Conservation (phyloP, 2,888 invertebrate species). For the Bellardia bayeri region DNA sequence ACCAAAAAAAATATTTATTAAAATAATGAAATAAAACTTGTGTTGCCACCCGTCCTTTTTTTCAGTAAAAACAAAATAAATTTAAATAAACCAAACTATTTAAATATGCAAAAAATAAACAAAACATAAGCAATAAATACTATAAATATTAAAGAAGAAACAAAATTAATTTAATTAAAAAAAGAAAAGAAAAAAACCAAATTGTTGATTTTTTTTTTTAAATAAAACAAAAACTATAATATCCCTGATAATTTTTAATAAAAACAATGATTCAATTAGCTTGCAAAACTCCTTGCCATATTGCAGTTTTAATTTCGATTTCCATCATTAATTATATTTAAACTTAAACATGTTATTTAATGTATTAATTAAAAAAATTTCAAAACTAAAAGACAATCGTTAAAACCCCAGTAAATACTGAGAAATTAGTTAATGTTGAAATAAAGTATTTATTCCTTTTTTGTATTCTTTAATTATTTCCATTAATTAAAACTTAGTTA, state of each 20-base stretch:
- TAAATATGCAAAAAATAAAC: slow-evolving; percentile 16
- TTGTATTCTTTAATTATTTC: not conserved
- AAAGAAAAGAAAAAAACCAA: not conserved
- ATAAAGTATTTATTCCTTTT: not conserved
- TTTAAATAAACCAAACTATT: slow-evolving; percentile 15
- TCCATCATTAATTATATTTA: too few relatives aligned
- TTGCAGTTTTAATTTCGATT: too few relatives aligned
- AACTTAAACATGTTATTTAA: too few relatives aligned
- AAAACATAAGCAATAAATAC: slow-evolving; percentile 65
- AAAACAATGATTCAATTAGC: too few relatives aligned
- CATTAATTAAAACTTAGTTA: not conserved
- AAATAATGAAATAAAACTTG: slow-evolving; percentile 58
- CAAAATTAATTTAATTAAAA: not conserved
- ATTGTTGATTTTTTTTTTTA: not conserved
- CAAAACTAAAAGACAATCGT: slow-evolving; percentile 64
- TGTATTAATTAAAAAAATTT: not conserved
- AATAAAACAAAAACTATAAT: not conserved
- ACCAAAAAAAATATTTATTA: slow-evolving; percentile 1
- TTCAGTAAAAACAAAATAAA: slow-evolving; percentile 51
- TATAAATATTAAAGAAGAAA: slow-evolving; percentile 32
- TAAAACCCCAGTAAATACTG: slow-evolving; percentile 32
- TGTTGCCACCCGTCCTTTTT: slow-evolving; percentile 71
- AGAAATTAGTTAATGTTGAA: slow-evolving; percentile 26
- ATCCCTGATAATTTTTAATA: not conserved
- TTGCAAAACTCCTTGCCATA: too few relatives aligned